Evolutionary conservation across 2,888 invertebrate species (phyloP), one percentile per base, ranked within the genome.

Genomic region (Lepidochrysops patricia): DNA sequence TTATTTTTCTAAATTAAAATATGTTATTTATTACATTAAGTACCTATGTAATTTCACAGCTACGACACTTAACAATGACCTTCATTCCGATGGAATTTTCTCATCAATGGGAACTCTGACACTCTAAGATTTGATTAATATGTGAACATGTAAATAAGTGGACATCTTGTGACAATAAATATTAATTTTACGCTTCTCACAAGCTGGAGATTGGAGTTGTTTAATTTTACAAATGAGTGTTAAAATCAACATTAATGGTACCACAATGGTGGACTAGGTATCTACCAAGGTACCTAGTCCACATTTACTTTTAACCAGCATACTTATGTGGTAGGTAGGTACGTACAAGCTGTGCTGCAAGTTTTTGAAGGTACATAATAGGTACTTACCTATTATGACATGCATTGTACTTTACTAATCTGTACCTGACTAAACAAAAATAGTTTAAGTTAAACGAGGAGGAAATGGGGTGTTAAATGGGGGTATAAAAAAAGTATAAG

Each of bases 401-500:
- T n/a, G n/a, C n/a, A n/a, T n/a, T n/a, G n/a, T n/a, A n/a, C n/a
- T n/a, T n/a, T n/a, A n/a, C n/a, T n/a, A n/a, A n/a, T n/a, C n/a
- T n/a, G n/a, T n/a, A n/a, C n/a, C n/a, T n/a, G n/a, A n/a, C n/a
- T 52, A 58, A 23, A 15, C 23, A 37, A 34, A n/a, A 37, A 32
- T 50, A 61, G 60, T 57, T 35, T 58, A 7, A 57, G 0, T 60
- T 61, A 54, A 23, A 59, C 60, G 13, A 52, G 59, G 56, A 62
- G 58, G 59, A 57, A 48, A 61, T 50, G 49, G 58, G 13, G 34
- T 23, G 58, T 62, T 62, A 37, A 54, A 61, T 56, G 61, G n/a
- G n/a, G n/a, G n/a, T n/a, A n/a, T n/a, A 59, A 61, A 61, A 57
- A 56, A 57, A 61, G 59, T 58, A 62, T 61, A 65, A 64, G 62